Percentiles rank a stretch among this genome's conserved stretches.
Evolutionary conservation across 2,797 vertebrate species (phyloP).

Genomic region (Kryptopterus vitreolus): DNA sequence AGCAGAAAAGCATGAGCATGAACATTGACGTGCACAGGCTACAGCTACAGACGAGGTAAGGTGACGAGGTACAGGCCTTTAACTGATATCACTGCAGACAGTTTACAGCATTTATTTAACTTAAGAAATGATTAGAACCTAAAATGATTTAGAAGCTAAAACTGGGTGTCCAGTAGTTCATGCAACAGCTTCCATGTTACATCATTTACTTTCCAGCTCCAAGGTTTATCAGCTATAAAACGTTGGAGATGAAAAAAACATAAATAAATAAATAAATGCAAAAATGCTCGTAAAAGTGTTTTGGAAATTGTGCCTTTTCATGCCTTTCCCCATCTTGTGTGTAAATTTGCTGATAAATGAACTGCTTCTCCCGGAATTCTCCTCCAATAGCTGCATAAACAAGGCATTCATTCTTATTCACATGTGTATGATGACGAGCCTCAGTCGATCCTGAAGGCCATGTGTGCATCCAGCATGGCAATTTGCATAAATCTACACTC

Average conservation of each 20-base stretch:
- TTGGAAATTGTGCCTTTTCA: constrained; percentile 10
- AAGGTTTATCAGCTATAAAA: constrained; percentile 5
- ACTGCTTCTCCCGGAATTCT: constrained; percentile 13
- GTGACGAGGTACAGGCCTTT: background rate
- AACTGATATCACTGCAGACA: background rate
- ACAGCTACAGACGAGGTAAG: no score
- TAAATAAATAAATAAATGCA: no score
- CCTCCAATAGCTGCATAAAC: constrained; percentile 29
- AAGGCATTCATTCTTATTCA: constrained; percentile 36
- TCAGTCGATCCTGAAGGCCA: constrained; percentile 28
- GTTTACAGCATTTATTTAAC: background rate
- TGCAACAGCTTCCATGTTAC: background rate
- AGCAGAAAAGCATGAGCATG: background rate
- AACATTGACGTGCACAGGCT: background rate
- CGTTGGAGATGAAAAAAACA: background rate
- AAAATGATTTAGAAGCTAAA: no score
- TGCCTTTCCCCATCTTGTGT: constrained; percentile 4
- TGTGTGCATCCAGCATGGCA: constrained; percentile 21
- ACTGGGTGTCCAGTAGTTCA: background rate
- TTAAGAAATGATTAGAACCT: background rate
- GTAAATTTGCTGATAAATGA: constrained; percentile 33
- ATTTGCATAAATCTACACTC: constrained; percentile 40
- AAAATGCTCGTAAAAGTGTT: constrained; percentile 3
- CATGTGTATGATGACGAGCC: constrained; percentile 28
- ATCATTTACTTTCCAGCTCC: background rate